These are phyloP conservation scores for Hoplostethus atlanticus DNA, from an alignment of 2,797 vertebrate genomes.

Conservation along the genomic window DNA sequence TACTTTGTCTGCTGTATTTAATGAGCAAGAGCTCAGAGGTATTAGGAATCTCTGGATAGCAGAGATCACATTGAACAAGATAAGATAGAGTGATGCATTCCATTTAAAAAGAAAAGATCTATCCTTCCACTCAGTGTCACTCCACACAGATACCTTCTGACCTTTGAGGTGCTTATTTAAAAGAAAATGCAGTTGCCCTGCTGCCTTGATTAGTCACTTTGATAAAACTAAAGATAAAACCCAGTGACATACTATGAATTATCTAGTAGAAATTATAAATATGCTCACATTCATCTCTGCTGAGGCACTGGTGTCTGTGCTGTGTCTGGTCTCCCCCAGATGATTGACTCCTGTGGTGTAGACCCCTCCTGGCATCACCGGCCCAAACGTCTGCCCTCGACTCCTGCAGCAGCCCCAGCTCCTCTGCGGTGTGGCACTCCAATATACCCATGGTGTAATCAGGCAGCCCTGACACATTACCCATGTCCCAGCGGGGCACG, in stretches of 20 bases:
- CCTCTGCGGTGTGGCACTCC: slow-evolving; percentile 80
- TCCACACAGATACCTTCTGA: not conserved
- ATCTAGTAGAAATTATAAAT: not conserved
- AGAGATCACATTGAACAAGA: slow-evolving; percentile 22
- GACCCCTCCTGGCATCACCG: slow-evolving; percentile 71
- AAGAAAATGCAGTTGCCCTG: not conserved
- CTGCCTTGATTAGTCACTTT: not conserved
- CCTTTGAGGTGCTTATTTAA: not conserved
- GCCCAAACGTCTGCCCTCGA: slow-evolving; percentile 80
- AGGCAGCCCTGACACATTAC: slow-evolving; percentile 71
- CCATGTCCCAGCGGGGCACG: slow-evolving; percentile 88
- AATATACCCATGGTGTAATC: slow-evolving; percentile 81
- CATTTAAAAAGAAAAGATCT: slow-evolving; percentile 1
- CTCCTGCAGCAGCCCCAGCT: slow-evolving; percentile 85
- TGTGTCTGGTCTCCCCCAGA: slow-evolving; percentile 61
- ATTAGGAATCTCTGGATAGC: slow-evolving; percentile 19
- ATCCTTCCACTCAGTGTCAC: not conserved
- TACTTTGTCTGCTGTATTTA: slow-evolving; percentile 20
- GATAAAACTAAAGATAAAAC: not conserved
- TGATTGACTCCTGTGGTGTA: slow-evolving; percentile 67
- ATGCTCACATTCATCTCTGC: slow-evolving; percentile 91
- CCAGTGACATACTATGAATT: not conserved
- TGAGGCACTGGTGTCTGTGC: slow-evolving; percentile 71
- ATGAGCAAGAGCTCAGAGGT: slow-evolving; percentile 5
- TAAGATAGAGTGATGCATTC: not conserved